Evolutionary conservation across 2,113 vertebrate genomes (phyloP), one percentile per base, ranked within the genome.

Genomic region (Lonchura striata): DNA sequence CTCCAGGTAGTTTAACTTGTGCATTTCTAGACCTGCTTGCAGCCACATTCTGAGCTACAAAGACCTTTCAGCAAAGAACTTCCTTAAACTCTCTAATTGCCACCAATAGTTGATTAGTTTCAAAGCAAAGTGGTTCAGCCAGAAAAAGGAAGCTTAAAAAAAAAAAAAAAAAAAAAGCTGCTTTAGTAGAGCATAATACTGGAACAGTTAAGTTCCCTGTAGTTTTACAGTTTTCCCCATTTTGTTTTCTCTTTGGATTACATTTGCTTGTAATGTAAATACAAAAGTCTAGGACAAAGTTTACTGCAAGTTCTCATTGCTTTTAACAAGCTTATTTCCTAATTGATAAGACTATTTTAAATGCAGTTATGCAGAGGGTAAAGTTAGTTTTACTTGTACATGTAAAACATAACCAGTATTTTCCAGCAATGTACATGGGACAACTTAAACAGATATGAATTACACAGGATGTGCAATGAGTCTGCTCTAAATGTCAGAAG

Each of bases 391-490:
- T 80, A 68, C 28, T 50, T 46, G 13, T 27, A 74, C 9, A 13
- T 3, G 14, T 39, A 66, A 82, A 74, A 65, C 6, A 22, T 25
- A 22, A 35, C 12, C 31, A 75, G 27, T 14, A 42, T 42, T 64
- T 86, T 49, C 25, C 72, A 83, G 21, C 15, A 25, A 50, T 0
- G 0, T 15, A 50, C 1, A 1, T 7, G 10, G 33, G 6, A 65
- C 21, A 37, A 27, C 15, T 68, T 47, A 63, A 66, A 77, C 8
- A 47, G 3, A 19, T 6, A 20, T 1, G 1, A 91, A 63, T 46
- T 24, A 22, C 10, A 61, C 15, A 39, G 30, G 8, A 35, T 11
- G 15, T 12, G 10, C 49, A 75, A 18, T 65, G 11, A 70, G 3
- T 22, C 31, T 50, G 11, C 42, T 79, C 9, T 11, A 59, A 68